Evolutionary conservation across 1,140 invertebrate species (phyloP).

Genomic region (Popillia japonica): DNA sequence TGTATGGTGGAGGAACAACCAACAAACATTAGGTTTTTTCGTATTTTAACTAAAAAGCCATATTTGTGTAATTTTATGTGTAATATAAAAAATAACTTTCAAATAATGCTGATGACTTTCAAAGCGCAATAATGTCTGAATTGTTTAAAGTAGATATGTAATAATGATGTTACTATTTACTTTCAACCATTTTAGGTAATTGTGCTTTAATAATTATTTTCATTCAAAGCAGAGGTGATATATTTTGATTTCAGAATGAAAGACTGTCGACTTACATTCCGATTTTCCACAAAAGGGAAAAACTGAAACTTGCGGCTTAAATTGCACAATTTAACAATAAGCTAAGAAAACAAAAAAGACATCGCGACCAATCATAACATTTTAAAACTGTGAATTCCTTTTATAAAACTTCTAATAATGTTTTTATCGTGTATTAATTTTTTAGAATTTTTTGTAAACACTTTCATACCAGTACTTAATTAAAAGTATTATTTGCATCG

Average conservation of each 20-base stretch:
- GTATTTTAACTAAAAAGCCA: not conserved
- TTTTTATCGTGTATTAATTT: too few relatives aligned
- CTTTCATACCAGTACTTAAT: too few relatives aligned
- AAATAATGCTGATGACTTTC: not conserved
- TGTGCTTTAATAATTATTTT: not conserved
- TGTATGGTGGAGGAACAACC: constrained; percentile 13
- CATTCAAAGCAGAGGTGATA: not conserved
- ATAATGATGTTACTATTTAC: not conserved
- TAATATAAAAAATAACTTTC: constrained; percentile 2
- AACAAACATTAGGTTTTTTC: not conserved
- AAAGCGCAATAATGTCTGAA: not conserved
- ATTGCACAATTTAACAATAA: not conserved
- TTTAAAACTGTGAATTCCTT: not conserved
- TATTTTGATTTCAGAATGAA: constrained; percentile 9
- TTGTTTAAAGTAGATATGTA: constrained; percentile 19
- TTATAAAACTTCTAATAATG: not conserved
- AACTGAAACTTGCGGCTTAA: not conserved
- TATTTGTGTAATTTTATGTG: not conserved
- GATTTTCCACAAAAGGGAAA: constrained; percentile 16
- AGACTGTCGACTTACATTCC: constrained; percentile 26
- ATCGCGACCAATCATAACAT: not conserved
- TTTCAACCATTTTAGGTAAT: not conserved
- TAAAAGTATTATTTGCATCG: too few relatives aligned
- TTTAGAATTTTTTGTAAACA: not conserved
- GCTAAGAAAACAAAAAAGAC: not conserved